These are phyloP conservation scores for Tipula helvola DNA, from an alignment of 2,888 invertebrate species.

Conservation along the genomic window DNA sequence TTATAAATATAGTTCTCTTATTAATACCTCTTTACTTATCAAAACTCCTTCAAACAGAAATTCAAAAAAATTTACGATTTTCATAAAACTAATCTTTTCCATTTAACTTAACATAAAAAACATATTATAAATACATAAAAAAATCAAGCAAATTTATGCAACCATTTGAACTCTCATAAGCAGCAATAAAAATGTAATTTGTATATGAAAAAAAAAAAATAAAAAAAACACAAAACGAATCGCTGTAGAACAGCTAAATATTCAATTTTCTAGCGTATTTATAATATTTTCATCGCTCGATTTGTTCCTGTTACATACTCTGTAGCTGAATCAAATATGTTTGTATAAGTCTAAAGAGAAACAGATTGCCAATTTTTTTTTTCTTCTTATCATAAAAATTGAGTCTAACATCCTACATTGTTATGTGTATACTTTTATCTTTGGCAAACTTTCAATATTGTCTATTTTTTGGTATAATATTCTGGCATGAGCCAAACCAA, in stretches of 20 bases:
- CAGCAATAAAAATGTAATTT: not conserved
- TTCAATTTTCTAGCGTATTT: conserved; percentile 1
- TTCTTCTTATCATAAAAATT: not conserved
- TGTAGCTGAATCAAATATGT: not conserved
- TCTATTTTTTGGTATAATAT: not conserved
- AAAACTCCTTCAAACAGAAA: not conserved
- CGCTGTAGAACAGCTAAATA: not conserved
- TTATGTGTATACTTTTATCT: not conserved
- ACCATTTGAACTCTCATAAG: not conserved
- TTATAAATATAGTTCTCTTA: not conserved
- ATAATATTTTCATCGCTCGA: conserved; percentile 6
- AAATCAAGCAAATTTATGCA: not conserved
- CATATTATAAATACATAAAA: not conserved
- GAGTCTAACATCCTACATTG: not conserved
- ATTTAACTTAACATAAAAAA: not conserved
- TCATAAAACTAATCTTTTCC: not conserved
- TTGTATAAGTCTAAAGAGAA: not conserved
- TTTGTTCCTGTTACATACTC: not conserved
- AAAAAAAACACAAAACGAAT: not conserved
- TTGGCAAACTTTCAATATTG: not conserved
- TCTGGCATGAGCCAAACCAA: not conserved
- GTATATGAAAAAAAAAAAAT: not conserved
- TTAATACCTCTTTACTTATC: not conserved
- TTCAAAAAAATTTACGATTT: not conserved
- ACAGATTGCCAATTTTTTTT: not conserved